Percentiles rank a stretch among this genome's conserved stretches.
phyloP scores from a whole-genome alignment of 2,797 vertebrate species.

The Amazona finschi region DNA sequence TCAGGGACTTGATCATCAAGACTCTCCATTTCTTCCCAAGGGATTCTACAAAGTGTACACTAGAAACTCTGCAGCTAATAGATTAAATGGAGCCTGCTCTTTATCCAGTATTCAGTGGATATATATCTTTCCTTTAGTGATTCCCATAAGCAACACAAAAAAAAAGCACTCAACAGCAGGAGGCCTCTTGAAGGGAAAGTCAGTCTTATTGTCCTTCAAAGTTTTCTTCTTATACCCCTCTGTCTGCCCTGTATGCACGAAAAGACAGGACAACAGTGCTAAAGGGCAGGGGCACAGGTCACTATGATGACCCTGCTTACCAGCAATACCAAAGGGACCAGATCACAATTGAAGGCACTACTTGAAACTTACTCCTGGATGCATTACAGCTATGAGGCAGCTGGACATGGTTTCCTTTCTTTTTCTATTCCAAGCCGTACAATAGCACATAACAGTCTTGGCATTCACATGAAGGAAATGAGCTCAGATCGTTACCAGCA shows the following conservation, averaged over 20 bases:
- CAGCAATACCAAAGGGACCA: neutral
- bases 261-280: neutral
- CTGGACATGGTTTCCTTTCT: fast-evolving
- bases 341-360: neutral
- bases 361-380: neutral
- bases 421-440: neutral
- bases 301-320: neutral
- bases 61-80: neutral
- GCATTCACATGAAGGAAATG: neutral
- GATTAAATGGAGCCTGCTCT: neutral
- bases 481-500: neutral
- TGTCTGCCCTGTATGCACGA: fast-evolving
- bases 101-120: neutral
- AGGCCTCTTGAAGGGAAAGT: neutral
- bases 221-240: neutral
- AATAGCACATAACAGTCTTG: neutral
- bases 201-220: neutral
- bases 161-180: fast-evolving
- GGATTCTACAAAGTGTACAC: neutral
- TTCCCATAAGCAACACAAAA: neutral
- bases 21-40: neutral
- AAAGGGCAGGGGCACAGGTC: neutral
- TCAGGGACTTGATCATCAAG: neutral
- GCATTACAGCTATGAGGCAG: neutral
- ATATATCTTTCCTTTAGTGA: neutral